These are phyloP conservation scores for Antechinus flavipes DNA, from an alignment of 2,113 vertebrate genomes.

Conservation along the genomic window DNA sequence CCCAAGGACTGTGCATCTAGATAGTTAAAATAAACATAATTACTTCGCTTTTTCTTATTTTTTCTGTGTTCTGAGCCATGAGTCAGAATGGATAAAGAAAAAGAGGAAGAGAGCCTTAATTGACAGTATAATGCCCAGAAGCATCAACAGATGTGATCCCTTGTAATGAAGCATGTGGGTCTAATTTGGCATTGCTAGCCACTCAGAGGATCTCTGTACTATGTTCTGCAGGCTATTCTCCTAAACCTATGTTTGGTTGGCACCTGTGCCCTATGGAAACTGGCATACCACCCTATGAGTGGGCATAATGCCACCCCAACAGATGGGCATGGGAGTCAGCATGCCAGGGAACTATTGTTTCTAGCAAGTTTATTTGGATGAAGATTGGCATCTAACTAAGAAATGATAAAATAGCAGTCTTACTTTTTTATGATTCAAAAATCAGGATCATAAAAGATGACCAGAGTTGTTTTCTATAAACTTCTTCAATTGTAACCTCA, in stretches of 20 bases:
- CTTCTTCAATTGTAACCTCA: neutral
- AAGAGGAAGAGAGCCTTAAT: slow-evolving; percentile 81
- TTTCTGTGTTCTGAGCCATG: slow-evolving; percentile 71
- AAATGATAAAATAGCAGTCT: slow-evolving; percentile 67
- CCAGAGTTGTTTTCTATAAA: neutral
- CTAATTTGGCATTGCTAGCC: slow-evolving; percentile 86
- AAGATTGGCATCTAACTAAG: slow-evolving; percentile 69
- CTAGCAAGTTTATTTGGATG: slow-evolving; percentile 80
- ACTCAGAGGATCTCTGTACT: slow-evolving; percentile 83
- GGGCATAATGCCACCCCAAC: slow-evolving; percentile 84
- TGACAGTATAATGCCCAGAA: slow-evolving; percentile 86
- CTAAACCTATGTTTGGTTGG: slow-evolving; percentile 87
- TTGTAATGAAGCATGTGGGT: slow-evolving; percentile 87
- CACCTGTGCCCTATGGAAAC: slow-evolving; percentile 88
- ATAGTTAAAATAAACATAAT: neutral
- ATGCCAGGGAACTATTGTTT: slow-evolving; percentile 81
- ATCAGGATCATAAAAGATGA: slow-evolving; percentile 14
- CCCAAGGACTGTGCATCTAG: slow-evolving; percentile 14
- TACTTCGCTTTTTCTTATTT: slow-evolving; percentile 45
- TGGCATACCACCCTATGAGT: slow-evolving; percentile 83
- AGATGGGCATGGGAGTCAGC: slow-evolving; percentile 82
- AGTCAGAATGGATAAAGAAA: slow-evolving; percentile 82
- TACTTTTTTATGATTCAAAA: slow-evolving; percentile 60
- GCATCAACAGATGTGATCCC: slow-evolving; percentile 87
- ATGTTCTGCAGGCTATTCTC: slow-evolving; percentile 83